Evolutionary conservation across 2,888 invertebrate genomes (phyloP).

Genomic region (Parapristionchus giblindavisi): DNA sequence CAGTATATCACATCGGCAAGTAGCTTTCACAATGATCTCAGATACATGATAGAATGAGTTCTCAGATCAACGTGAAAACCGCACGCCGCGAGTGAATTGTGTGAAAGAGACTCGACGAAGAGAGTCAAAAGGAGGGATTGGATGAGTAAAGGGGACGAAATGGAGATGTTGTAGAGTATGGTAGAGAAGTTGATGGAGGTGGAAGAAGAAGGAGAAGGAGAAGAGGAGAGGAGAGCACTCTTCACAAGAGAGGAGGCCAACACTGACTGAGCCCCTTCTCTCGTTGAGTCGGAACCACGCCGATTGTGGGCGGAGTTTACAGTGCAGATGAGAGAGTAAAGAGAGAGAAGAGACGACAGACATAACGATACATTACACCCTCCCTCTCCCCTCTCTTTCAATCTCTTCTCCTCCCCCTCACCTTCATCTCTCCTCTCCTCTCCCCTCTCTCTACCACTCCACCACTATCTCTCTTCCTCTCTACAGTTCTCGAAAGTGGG

Average conservation of each 20-base stretch:
- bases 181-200: neutral
- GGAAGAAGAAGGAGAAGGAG: conserved; percentile 19
- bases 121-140: conserved; percentile 27
- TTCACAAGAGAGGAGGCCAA: conserved; percentile 31
- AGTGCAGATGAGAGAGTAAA: conserved; percentile 34
- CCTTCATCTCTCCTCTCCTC: too few relatives aligned
- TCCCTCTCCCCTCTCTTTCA: conserved; percentile 30
- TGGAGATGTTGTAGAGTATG: conserved; percentile 14
- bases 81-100: conserved; percentile 41
- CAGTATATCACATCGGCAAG: conserved; percentile 43
- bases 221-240: conserved; percentile 36
- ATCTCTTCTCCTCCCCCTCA: neutral
- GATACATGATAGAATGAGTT: conserved; percentile 44
- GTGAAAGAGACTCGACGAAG: neutral
- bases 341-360: conserved; percentile 12
- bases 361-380: conserved; percentile 28
- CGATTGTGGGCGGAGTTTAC: conserved; percentile 38
- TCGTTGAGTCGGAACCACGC: conserved; percentile 24
- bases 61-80: conserved; percentile 63
- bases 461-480: conserved; percentile 6
- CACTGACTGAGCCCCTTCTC: conserved; percentile 38
- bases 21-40: conserved; percentile 66
- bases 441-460: conserved; percentile 30
- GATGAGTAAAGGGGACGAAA: neutral
- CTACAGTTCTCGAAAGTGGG: conserved; percentile 38